Evolutionary conservation across 1,140 invertebrate species (phyloP).

Genomic region (Penaeus vannamei): DNA sequence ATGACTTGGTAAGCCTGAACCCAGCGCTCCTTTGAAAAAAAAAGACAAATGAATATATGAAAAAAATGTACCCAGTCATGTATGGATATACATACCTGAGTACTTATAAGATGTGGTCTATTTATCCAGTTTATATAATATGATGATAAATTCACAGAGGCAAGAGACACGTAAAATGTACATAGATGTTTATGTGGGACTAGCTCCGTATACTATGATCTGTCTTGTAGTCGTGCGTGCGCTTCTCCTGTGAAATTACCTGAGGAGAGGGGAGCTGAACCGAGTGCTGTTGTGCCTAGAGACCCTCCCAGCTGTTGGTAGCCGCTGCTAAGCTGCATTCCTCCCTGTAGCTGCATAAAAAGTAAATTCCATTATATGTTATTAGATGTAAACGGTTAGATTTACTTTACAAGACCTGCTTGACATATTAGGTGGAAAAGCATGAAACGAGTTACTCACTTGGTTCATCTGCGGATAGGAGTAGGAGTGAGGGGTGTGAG

Average conservation of each 20-base stretch:
- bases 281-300: constrained; percentile 31
- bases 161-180: no score
- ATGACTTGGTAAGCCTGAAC: constrained; percentile 43
- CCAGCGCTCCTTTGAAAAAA: constrained; percentile 35
- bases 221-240: no score
- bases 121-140: no score
- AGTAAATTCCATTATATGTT: no score
- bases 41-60: neutral
- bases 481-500: constrained; percentile 61
- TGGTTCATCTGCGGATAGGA: constrained; percentile 57
- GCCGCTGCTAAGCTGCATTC: constrained; percentile 55
- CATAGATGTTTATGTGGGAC: no score
- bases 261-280: constrained; percentile 40
- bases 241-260: neutral
- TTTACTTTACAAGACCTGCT: no score
- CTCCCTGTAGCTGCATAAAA: constrained; percentile 40
- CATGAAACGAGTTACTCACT: constrained; percentile 12
- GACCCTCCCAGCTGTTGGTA: constrained; percentile 60
- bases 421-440: neutral
- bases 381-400: no score
- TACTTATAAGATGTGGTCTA: no score
- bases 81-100: no score
- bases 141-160: no score
- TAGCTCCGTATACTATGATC: no score
- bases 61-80: no score